phyloP scores from a whole-genome alignment of 2,797 vertebrate species.

The Scolopax bukidnonensis region DNA sequence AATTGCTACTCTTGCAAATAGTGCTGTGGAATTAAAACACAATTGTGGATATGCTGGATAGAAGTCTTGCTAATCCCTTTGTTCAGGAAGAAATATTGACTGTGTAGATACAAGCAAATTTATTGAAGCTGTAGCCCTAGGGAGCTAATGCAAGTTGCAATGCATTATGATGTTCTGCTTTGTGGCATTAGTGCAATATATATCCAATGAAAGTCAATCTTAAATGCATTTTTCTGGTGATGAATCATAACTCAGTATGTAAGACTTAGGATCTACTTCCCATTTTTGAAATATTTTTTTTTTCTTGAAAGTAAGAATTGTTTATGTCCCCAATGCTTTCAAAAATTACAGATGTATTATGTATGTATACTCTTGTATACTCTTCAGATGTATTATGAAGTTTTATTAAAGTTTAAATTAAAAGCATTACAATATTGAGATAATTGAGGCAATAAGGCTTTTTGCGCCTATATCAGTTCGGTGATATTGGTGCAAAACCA shows the following conservation, averaged over 20 bases:
- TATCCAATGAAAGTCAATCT: background rate
- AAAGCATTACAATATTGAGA: background rate
- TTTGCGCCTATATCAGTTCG: background rate
- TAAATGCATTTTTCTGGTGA: constrained; percentile 5
- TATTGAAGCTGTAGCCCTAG: constrained; percentile 27
- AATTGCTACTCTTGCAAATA: constrained; percentile 38
- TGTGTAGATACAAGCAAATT: constrained; percentile 19
- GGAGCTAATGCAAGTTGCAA: constrained; percentile 6
- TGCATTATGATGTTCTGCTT: background rate
- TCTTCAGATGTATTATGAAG: background rate
- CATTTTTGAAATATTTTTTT: background rate
- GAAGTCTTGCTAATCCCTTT: constrained; percentile 35
- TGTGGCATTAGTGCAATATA: background rate
- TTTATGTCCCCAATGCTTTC: background rate
- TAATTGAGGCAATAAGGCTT: background rate
- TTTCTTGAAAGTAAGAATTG: background rate
- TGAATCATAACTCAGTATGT: background rate
- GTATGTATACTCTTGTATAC: no score
- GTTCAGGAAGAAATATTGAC: constrained; percentile 48
- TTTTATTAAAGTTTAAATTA: background rate
- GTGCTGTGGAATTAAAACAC: constrained; percentile 36
- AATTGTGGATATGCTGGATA: background rate
- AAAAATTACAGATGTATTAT: background rate
- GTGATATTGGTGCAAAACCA: no score
- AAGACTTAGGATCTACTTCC: background rate